phyloP scores from a whole-genome alignment of 1,140 invertebrate genomes.

The Bombus superbus region DNA sequence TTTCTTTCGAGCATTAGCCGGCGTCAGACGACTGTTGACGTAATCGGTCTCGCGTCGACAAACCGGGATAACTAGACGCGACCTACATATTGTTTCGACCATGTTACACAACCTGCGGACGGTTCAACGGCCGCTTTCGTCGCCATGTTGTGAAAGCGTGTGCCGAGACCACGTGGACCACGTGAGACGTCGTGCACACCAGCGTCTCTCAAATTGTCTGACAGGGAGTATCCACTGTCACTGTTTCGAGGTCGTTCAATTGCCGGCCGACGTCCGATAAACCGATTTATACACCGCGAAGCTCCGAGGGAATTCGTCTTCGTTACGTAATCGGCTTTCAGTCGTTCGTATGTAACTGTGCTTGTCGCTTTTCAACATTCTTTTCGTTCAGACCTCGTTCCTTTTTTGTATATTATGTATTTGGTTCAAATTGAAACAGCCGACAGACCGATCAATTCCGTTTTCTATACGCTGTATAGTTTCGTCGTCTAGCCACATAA shows the following conservation, averaged over 20 bases:
- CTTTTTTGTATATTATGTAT: background rate
- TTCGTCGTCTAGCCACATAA: no score
- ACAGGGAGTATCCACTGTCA: conserved; percentile 8
- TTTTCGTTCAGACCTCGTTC: background rate
- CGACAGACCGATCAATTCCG: background rate
- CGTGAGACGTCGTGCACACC: background rate
- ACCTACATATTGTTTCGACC: conserved; percentile 73
- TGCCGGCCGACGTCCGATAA: background rate
- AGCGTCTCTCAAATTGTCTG: conserved; percentile 12
- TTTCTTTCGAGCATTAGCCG: conserved; percentile 23
- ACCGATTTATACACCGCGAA: background rate
- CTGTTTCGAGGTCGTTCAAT: background rate
- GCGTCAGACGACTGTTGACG: conserved; percentile 49
- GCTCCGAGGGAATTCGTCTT: background rate
- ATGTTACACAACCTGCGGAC: conserved; percentile 66
- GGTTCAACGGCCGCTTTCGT: conserved; percentile 55
- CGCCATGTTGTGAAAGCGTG: conserved; percentile 73
- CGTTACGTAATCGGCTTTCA: background rate
- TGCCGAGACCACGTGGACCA: conserved; percentile 57
- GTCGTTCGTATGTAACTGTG: background rate
- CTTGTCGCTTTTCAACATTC: background rate
- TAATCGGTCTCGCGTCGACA: conserved; percentile 56
- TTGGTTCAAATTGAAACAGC: no score
- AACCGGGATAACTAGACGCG: conserved; percentile 62
- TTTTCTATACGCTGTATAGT: background rate